Conservation (phyloP, 1,140 invertebrate species). For the Bicyclus anynana region DNA sequence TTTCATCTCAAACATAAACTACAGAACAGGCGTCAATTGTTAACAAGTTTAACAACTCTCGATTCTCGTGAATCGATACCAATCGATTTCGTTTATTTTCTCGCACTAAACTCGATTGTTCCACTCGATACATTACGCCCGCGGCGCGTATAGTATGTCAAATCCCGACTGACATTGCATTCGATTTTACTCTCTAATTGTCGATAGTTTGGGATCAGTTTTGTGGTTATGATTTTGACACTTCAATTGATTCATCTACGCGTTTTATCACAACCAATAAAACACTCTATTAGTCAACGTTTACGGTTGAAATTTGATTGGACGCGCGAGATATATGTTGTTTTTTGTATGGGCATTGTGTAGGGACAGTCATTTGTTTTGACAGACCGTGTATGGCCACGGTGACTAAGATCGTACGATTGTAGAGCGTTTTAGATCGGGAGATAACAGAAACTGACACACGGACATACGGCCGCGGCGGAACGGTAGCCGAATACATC, state of each 20-base stretch:
- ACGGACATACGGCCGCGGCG: slow-evolving; percentile 33
- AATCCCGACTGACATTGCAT: slow-evolving; percentile 41
- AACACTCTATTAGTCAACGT: slow-evolving; percentile 24
- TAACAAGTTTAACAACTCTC: slow-evolving; percentile 73
- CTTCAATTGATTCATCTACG: slow-evolving; percentile 44
- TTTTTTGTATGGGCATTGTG: slow-evolving; percentile 54
- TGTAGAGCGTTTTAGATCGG: slow-evolving; percentile 64
- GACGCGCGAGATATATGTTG: slow-evolving; percentile 24
- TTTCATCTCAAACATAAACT: slow-evolving; percentile 73
- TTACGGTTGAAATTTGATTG: slow-evolving; percentile 31
- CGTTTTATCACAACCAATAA: slow-evolving; percentile 23
- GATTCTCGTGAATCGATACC: slow-evolving; percentile 69
- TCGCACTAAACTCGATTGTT: slow-evolving; percentile 62
- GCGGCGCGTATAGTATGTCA: slow-evolving; percentile 42
- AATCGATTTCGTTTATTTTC: slow-evolving; percentile 72
- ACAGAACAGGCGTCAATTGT: slow-evolving; percentile 71
- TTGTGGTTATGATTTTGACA: slow-evolving; percentile 52
- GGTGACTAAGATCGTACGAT: slow-evolving; percentile 64
- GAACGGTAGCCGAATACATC: slow-evolving; percentile 12
- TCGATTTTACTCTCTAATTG: slow-evolving; percentile 46
- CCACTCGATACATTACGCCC: slow-evolving; percentile 52
- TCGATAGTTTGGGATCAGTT: slow-evolving; percentile 39
- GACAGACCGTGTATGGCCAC: slow-evolving; percentile 65
- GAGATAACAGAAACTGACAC: slow-evolving; percentile 45
- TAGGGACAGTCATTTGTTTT: slow-evolving; percentile 70